Base-by-base conservation (phyloP, 2,113 vertebrate species). In the Platichthys stellatus region DNA sequence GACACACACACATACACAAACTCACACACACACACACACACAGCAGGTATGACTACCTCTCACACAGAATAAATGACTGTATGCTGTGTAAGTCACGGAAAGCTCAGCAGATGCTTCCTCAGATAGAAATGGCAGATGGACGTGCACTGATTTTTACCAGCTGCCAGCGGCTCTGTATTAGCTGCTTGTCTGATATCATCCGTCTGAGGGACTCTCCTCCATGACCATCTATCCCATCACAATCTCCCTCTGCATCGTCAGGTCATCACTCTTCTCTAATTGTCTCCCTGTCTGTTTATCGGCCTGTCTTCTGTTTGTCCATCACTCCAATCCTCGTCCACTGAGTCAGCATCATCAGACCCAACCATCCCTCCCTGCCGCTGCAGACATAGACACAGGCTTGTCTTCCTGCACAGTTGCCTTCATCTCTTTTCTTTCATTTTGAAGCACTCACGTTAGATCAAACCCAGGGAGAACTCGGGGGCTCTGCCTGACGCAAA, bases 181-280 rank as follows among this genome's bases (percentile, higher is more conserved):
- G 68, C 76, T 21, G 71, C 80, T 78, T 77, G 78, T 84, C 80
- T 89, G 83, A 86, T 84, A 80, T 45, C 43, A 1, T 69, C 82
- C 51, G 78, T 84, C 74, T 72, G 56, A 3, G 23, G 49, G 59
- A 54, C 66, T 23, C 43, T 74, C 62, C 58, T 69, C 28, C 72
- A 59, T 74, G 69, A 69, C 68, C 81, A 85, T 83, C 83, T 80
- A 78, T 89, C 78, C 69, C 28, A 47, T 72, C n/a, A 65, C 80
- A 70, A 45, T 71, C 78, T 82, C 28, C 61, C 54, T 63, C 24
- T 59, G n/a, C 75, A 77, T 71, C 11, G 43, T 58, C 72, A 60
- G 72, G 70, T 78, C 67, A 63, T 78, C 80, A 56, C 76, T 80
- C 58, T 26, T 11, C 65, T 62, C 65, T 85, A 77, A 88, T 77